Base-by-base conservation (phyloP, 2,797 vertebrate species). In the Tangara arthus region DNA sequence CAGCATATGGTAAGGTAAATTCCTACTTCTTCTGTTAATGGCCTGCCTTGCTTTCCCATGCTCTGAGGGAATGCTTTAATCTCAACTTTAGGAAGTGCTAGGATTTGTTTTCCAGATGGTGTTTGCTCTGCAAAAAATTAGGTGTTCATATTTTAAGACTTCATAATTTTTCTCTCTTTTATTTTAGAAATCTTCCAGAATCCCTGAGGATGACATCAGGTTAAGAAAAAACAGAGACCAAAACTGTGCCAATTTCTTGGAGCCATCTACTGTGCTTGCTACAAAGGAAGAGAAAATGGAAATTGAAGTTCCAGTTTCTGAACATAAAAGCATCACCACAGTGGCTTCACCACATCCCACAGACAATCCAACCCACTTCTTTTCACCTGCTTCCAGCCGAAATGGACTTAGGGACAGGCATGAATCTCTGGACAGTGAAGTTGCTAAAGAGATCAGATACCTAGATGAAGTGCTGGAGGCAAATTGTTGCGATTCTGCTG, bases 391-490 rank as follows among this genome's bases (percentile, higher is more conserved):
- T 94, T 95, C 95, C 82, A 97, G 97, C 66, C 98, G 98, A 87
- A 99, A 98, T 94, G 98, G 98, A 82, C 94, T 98, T 72, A 98
- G 98, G 75, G 98, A 98, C 53, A 98, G 97, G 89, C 98, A 97
- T 1, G 98, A 98, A 88, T 98, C 97, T 53, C 91, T 99, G 76
- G 99, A 99, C 92, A 98, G 97, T 28, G 99, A 99, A 52, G 98
- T 99, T 91, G 98, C 98, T 96, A 98, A 99, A 98, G 99, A 99
- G 97, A 99, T 99, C 94, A 97, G 98, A 47, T 99, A 99, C 97
- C 96, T 99, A 96, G 99, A 99, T 89, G 99, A 99, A 97, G 99
- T 99, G 44, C 97, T 99, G 77, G 99, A 99, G 65, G 99, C 99
- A 95, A 99, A 98, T 87, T 98, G 98, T 93, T 98, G 98, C 1